Evolutionary conservation across 2,113 vertebrate species (phyloP).

Genomic region (Arizona elegans): DNA sequence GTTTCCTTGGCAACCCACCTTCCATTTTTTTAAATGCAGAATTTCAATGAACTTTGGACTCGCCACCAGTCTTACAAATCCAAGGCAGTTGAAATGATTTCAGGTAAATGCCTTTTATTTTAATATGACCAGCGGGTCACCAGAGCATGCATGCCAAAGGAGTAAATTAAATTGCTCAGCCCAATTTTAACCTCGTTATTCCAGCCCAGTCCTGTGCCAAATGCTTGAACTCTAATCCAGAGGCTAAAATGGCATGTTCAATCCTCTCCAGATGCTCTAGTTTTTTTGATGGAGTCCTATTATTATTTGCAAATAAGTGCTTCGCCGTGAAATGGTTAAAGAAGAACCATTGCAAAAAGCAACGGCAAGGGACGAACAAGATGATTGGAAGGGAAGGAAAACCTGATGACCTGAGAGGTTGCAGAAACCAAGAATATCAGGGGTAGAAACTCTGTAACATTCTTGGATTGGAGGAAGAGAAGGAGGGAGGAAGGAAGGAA

Average conservation of each 20-base stretch:
- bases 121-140: conserved; percentile 10
- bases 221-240: conserved; percentile 4
- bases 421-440: too few relatives aligned
- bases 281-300: conserved; percentile 10
- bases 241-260: conserved; percentile 11
- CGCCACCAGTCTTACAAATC: conserved; percentile 34
- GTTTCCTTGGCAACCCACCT: conserved; percentile 12
- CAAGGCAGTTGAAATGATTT: conserved; percentile 30
- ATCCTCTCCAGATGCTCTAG: background rate
- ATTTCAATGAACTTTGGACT: conserved; percentile 6
- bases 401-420: background rate
- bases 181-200: conserved; percentile 30
- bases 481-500: too few relatives aligned
- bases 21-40: background rate
- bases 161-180: conserved; percentile 35
- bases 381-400: background rate
- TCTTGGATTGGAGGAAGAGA: background rate
- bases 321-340: background rate
- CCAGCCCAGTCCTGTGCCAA: conserved; percentile 8
- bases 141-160: conserved; percentile 22
- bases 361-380: background rate
- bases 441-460: background rate
- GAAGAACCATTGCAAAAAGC: background rate
- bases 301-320: conserved; percentile 10
- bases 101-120: conserved; percentile 27